These are phyloP conservation scores for Capromys pilorides DNA, from an alignment of 2,797 vertebrate species.

Conservation along the genomic window DNA sequence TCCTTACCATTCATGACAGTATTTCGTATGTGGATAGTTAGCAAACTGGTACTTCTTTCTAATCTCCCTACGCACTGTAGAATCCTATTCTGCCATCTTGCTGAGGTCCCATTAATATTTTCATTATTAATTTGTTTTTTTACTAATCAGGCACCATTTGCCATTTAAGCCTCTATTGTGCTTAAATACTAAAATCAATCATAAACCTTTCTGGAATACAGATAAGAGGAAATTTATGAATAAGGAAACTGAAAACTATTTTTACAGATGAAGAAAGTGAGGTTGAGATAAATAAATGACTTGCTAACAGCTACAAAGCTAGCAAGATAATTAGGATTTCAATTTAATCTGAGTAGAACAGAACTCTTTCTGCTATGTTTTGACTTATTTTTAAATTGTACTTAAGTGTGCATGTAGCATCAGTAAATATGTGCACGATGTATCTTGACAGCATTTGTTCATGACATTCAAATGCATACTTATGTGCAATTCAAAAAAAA, in stretches of 20 bases:
- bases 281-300: background rate
- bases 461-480: slow-evolving; percentile 48
- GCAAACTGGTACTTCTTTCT: background rate
- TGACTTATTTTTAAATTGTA: background rate
- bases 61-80: background rate
- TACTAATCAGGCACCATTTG: background rate
- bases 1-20: background rate
- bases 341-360: background rate
- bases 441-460: slow-evolving; percentile 45
- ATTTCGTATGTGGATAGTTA: background rate
- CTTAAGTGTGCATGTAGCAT: background rate
- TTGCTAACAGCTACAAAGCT: background rate
- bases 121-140: slow-evolving; percentile 44
- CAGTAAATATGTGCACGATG: background rate
- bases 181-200: background rate
- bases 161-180: background rate
- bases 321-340: background rate
- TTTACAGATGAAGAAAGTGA: slow-evolving; percentile 37
- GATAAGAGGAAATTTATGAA: slow-evolving; percentile 16
- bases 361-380: slow-evolving; percentile 26
- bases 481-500: background rate
- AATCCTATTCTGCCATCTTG: background rate
- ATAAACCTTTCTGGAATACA: background rate
- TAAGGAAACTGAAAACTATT: slow-evolving; percentile 20
- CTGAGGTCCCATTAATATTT: background rate